Percentiles rank a stretch among this genome's conserved stretches.
phyloP scores from a whole-genome alignment of 2,113 vertebrate genomes.

The Hymenochirus boettgeri region DNA sequence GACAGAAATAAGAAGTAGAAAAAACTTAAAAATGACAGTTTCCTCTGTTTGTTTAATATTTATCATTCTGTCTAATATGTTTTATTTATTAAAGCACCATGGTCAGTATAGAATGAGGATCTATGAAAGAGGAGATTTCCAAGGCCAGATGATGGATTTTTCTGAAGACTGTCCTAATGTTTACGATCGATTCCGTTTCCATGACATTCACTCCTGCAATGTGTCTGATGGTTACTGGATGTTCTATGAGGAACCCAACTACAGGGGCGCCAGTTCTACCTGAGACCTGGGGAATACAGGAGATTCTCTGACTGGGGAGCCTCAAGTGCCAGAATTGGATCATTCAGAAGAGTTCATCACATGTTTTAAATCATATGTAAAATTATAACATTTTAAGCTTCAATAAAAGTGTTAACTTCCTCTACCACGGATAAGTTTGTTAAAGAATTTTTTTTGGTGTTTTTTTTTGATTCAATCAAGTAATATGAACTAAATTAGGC shows the following conservation, averaged over 20 bases:
- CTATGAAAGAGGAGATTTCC: constrained; percentile 69
- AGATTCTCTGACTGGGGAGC: constrained; percentile 69
- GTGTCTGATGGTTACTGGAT: constrained; percentile 71
- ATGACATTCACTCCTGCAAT: constrained; percentile 68
- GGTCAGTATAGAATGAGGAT: constrained; percentile 68
- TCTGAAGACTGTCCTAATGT: constrained; percentile 68
- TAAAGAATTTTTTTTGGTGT: no score
- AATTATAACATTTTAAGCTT: neutral
- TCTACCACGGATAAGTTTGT: no score
- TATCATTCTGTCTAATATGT: no score
- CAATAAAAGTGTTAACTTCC: neutral
- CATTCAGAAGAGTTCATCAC: constrained; percentile 18
- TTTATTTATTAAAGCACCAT: constrained; percentile 54
- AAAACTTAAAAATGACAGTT: no score
- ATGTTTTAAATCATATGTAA: neutral
- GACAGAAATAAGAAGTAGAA: no score
- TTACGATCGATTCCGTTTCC: constrained; percentile 66
- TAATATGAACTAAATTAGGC: no score
- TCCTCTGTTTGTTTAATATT: no score
- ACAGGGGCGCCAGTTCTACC: constrained; percentile 68
- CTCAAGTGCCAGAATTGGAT: constrained; percentile 53
- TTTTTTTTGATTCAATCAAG: no score
- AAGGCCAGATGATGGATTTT: constrained; percentile 71
- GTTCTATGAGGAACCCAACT: constrained; percentile 74
- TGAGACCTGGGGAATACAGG: constrained; percentile 67